A percentile compares a stretch with the other conserved stretches of the same genome.
Evolutionary conservation across 2,113 vertebrate genomes (phyloP).

Genomic region (Anolis sagrei): DNA sequence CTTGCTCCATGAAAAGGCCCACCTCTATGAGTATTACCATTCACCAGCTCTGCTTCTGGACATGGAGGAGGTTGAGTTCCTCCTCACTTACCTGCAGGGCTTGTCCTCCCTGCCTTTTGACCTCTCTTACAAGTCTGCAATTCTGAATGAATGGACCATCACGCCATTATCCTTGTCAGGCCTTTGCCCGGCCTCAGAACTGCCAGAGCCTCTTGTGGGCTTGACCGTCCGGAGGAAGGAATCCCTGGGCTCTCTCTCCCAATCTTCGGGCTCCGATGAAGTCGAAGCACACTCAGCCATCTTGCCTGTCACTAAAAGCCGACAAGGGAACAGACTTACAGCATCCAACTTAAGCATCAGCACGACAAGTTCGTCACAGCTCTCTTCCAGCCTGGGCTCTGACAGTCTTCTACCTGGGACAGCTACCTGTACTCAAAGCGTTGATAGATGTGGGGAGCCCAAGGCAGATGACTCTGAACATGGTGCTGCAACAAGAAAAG

Average conservation of each 20-base stretch:
- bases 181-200: constrained; percentile 80
- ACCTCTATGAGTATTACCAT: constrained; percentile 86
- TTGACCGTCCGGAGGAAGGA: constrained; percentile 73
- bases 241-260: constrained; percentile 87
- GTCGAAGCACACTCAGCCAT: constrained; percentile 72
- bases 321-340: constrained; percentile 66
- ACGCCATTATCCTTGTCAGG: constrained; percentile 91
- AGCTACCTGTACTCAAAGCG: constrained; percentile 71
- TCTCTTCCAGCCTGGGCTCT: constrained; percentile 92
- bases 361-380: constrained; percentile 87
- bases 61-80: constrained; percentile 89
- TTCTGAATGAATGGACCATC: constrained; percentile 93
- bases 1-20: constrained; percentile 84
- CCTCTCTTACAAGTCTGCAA: constrained; percentile 93
- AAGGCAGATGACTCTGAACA: constrained; percentile 80
- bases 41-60: constrained; percentile 87
- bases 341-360: constrained; percentile 89
- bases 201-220: constrained; percentile 57
- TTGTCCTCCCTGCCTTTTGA: constrained; percentile 88
- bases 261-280: constrained; percentile 84
- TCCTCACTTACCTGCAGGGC: constrained; percentile 94
- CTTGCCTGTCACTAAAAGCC: constrained; percentile 54
- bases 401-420: constrained; percentile 82
- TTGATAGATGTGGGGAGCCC: constrained; percentile 71
- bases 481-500: constrained; percentile 49